Conservation (phyloP, 2,888 invertebrate genomes). For the Acheta domesticus region DNA sequence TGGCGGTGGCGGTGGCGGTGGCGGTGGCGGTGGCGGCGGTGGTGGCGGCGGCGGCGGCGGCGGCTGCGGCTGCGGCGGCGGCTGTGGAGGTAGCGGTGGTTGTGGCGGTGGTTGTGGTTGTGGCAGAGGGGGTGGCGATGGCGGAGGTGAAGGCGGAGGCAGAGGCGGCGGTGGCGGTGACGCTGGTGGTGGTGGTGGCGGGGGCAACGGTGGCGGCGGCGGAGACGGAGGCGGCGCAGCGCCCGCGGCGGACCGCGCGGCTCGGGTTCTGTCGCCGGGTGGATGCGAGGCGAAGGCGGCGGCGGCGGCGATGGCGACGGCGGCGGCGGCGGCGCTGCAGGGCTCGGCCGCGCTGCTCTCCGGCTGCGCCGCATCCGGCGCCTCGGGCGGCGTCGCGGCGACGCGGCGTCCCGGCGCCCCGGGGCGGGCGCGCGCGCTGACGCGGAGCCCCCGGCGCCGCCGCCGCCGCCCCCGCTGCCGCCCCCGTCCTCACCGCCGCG, state of each 20-base stretch:
- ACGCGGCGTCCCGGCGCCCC: constrained; percentile 18
- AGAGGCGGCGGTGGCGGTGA: too few species aligned
- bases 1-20: too few species aligned
- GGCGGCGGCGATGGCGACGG: background rate
- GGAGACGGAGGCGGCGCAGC: background rate
- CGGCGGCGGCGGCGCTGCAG: background rate
- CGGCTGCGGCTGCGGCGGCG: too few species aligned
- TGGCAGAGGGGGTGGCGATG: too few species aligned
- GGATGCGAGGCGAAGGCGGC: background rate
- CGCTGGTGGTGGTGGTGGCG: too few species aligned
- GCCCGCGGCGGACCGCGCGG: background rate
- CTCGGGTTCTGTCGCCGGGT: background rate
- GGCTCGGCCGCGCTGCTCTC: background rate
- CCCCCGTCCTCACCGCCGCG: background rate
- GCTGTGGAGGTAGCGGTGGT: too few species aligned
- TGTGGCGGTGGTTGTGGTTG: too few species aligned
- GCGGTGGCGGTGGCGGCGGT: too few species aligned
- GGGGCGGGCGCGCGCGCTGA: background rate
- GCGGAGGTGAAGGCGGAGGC: too few species aligned
- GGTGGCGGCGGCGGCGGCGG: too few species aligned
- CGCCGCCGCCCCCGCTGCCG: background rate
- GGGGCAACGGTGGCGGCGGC: too few species aligned
- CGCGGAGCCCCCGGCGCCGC: background rate
- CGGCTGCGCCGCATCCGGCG: constrained; percentile 18
- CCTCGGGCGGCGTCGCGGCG: constrained; percentile 1